Base-by-base conservation (phyloP, 1,140 invertebrate genomes). In the Plutomurus gul region DNA sequence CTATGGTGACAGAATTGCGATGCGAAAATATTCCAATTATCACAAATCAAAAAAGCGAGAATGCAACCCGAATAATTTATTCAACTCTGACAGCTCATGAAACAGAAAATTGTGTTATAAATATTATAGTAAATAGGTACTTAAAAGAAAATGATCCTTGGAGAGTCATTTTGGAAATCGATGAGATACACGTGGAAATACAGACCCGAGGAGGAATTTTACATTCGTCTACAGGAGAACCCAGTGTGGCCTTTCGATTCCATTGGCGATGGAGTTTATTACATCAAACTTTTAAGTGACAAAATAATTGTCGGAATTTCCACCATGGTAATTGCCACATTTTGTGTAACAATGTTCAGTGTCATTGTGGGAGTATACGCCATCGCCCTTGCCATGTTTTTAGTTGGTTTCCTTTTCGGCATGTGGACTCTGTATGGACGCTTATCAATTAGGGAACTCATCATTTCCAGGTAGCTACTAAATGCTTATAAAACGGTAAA, bases 161-260 rank as follows among this genome's bases (percentile, higher is more conserved):
- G n/a, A n/a, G n/a, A n/a, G n/a, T n/a, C n/a, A n/a, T n/a, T n/a
- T n/a, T n/a, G n/a, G n/a, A n/a, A n/a, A n/a, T n/a, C n/a, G n/a
- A n/a, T 30, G 1, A 25, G 10, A 37, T 20, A 60, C 1, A 10
- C 5, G 0, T 36, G 49, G n/a, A 51, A 60, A 27, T 60, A 51
- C 13, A 56, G 20, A 25, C 11, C 75, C 6, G 75, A 77, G 39
- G 75, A 77, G n/a, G 75, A 77, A n/a, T 77, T 77, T 39, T 77
- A 43, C 4, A 13, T 43, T 0, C 37, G 27, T 27, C 18, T 77
- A 18, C 18, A 39, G 11, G 20, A 65, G 0, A 77, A 77, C 36
- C 37, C 36, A 0, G 39, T 65, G 0, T 77, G 47, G 13, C 75
- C 75, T 0, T 77, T 77, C 39, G 75, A 77, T 20, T 36, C 40